Conservation (phyloP, 2,113 vertebrate genomes). For the Dicaeum eximium region DNA sequence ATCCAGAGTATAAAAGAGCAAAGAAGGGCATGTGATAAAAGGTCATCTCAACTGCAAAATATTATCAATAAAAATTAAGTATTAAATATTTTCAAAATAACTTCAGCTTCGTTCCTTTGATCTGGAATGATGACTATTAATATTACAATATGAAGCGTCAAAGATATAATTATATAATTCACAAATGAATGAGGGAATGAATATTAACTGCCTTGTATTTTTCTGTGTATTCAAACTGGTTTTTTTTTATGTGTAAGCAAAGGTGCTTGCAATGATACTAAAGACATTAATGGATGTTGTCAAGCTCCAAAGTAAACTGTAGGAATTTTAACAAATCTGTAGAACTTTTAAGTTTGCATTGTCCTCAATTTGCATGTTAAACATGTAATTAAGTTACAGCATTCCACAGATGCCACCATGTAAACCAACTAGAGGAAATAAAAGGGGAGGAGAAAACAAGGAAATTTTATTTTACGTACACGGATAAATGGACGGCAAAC, state of each 20-base stretch:
- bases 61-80: background rate
- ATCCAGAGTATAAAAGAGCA: background rate
- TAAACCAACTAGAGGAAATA: background rate
- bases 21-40: background rate
- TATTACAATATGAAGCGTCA: background rate
- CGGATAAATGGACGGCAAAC: background rate
- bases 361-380: background rate
- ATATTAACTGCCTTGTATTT: background rate
- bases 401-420: background rate
- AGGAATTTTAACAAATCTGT: background rate
- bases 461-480: background rate
- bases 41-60: background rate
- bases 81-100: background rate
- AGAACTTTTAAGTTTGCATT: background rate
- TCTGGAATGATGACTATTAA: background rate
- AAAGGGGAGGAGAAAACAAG: constrained; percentile 9
- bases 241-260: background rate
- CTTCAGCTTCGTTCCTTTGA: background rate
- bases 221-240: background rate
- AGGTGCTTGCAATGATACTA: background rate
- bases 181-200: background rate
- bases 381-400: background rate
- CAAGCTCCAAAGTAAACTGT: background rate
- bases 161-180: background rate
- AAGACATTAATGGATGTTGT: background rate